These are phyloP conservation scores for Hirundo rustica DNA, from an alignment of 2,797 vertebrate genomes.

Conservation along the genomic window DNA sequence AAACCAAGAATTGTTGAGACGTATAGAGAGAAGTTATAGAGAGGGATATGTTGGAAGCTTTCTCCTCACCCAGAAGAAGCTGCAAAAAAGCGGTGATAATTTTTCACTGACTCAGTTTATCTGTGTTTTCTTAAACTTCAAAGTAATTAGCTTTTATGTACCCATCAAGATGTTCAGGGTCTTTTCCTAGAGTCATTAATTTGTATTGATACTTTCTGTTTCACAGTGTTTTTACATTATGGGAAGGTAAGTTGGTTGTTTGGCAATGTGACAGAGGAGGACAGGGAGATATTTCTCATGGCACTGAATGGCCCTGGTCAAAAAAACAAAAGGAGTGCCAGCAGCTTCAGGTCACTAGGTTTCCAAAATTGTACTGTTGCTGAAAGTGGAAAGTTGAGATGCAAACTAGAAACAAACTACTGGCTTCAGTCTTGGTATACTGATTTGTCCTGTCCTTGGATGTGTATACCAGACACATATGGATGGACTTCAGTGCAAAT, in stretches of 20 bases:
- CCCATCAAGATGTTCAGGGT: not conserved
- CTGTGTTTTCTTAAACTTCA: not conserved
- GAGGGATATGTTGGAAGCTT: not conserved
- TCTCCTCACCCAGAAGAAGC: not conserved
- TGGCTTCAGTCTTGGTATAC: slow-evolving; percentile 6
- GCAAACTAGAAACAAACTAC: slow-evolving; percentile 39
- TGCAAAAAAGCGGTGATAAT: not conserved
- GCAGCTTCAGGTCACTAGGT: slow-evolving; percentile 33
- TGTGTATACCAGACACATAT: not conserved
- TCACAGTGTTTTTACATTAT: slow-evolving; percentile 13
- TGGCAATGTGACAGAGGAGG: not conserved
- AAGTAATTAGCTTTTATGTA: not conserved
- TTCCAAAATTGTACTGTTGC: slow-evolving; percentile 66
- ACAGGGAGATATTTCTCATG: not conserved
- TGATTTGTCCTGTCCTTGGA: not conserved
- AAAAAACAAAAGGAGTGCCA: slow-evolving; percentile 47
- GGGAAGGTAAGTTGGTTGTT: not conserved
- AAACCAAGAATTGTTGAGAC: not conserved
- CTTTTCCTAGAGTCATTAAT: slow-evolving; percentile 35
- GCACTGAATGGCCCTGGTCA: slow-evolving; percentile 20
- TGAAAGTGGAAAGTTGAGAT: slow-evolving; percentile 56
- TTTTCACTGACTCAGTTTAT: not conserved
- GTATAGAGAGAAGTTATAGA: not conserved
- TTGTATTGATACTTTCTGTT: slow-evolving; percentile 46
- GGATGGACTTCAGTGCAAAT: not conserved